Percentiles rank a stretch among this genome's conserved stretches.
These are phyloP conservation scores for Caenorhabditis inopinata DNA, from an alignment of 1,140 invertebrate genomes.

Conservation along the genomic window DNA sequence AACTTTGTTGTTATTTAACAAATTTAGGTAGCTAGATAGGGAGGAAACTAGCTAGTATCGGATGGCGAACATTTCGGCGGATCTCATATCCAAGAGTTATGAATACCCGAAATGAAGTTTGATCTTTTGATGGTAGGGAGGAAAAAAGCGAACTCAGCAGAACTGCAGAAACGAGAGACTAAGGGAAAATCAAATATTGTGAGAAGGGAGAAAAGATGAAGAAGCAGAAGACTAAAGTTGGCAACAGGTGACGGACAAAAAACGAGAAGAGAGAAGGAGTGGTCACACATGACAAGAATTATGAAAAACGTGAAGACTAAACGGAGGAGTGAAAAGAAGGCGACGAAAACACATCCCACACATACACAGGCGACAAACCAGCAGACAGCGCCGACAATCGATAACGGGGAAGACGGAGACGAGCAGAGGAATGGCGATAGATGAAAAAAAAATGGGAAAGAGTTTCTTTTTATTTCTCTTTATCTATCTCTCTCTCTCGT, in stretches of 20 bases:
- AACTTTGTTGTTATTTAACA: too few relatives aligned
- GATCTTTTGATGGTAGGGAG: conserved; percentile 2
- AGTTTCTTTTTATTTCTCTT: neutral
- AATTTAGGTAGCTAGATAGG: too few relatives aligned
- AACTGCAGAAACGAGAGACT: neutral
- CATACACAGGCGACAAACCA: neutral
- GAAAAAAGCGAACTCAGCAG: neutral
- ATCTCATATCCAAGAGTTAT: too few relatives aligned
- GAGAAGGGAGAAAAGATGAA: neutral
- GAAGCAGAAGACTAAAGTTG: conserved; percentile 14
- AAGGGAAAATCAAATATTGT: neutral
- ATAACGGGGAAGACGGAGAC: conserved; percentile 8
- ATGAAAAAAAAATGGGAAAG: neutral
- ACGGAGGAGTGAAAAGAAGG: neutral
- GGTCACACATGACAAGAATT: conserved; percentile 14
- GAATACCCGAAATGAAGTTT: too few relatives aligned
- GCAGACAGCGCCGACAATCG: neutral
- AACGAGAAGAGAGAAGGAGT: neutral
- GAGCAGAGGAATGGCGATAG: neutral
- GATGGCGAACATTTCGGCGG: too few relatives aligned
- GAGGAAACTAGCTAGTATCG: too few relatives aligned
- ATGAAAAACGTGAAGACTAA: neutral
- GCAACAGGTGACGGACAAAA: neutral
- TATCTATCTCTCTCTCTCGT: neutral
- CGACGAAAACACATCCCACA: neutral